These are phyloP conservation scores for Syrrhaptes paradoxus DNA, from an alignment of 2,113 vertebrate species.

Conservation along the genomic window DNA sequence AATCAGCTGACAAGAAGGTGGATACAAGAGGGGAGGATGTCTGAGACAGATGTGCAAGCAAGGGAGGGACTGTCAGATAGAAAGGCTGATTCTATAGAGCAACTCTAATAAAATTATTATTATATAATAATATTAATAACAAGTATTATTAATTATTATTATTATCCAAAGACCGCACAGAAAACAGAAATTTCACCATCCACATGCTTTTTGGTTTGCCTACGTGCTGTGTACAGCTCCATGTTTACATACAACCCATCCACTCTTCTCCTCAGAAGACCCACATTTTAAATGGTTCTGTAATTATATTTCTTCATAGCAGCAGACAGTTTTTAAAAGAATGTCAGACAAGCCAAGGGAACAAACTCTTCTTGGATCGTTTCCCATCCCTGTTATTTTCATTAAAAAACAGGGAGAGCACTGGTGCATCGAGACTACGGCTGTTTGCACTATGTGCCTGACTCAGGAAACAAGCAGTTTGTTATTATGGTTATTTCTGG, in stretches of 20 bases:
- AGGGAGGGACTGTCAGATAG: background rate
- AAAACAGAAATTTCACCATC: background rate
- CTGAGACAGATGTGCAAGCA: background rate
- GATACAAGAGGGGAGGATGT: background rate
- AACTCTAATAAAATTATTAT: background rate
- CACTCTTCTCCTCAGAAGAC: background rate
- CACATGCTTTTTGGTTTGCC: background rate
- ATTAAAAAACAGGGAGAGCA: background rate
- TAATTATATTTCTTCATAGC: slow-evolving; percentile 19
- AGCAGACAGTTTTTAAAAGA: background rate
- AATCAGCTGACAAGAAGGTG: background rate
- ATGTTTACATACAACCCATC: background rate
- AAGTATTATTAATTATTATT: too few species aligned
- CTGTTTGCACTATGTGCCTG: background rate
- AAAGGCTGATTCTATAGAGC: background rate
- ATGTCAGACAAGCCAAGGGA: background rate
- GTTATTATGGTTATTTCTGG: background rate
- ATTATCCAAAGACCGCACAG: background rate
- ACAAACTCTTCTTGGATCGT: slow-evolving; percentile 29
- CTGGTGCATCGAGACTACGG: background rate
- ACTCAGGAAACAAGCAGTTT: slow-evolving; percentile 10
- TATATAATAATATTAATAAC: too few species aligned
- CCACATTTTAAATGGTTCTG: background rate
- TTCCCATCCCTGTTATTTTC: slow-evolving; percentile 55
- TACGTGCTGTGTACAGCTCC: background rate